Evolutionary conservation across 2,888 invertebrate genomes (phyloP).

Genomic region (Drosophila hawaiiensis): DNA sequence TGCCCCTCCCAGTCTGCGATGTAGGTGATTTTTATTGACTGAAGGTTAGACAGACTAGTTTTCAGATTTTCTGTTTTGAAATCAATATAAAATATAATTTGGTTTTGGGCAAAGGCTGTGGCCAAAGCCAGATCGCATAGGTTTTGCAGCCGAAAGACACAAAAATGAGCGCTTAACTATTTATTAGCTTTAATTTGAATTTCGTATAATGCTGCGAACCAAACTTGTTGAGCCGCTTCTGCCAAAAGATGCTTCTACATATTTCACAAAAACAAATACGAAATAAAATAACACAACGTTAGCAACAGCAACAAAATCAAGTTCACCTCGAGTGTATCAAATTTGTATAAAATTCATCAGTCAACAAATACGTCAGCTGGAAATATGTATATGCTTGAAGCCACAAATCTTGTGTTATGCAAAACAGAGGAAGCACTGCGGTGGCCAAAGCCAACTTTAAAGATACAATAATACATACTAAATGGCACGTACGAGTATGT

Average conservation of each 20-base stretch:
- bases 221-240: slow-evolving; percentile 70
- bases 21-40: slow-evolving; percentile 26
- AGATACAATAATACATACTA: slow-evolving; percentile 35
- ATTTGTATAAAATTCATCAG: slow-evolving; percentile 80
- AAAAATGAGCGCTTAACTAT: slow-evolving; percentile 66
- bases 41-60: slow-evolving; percentile 74
- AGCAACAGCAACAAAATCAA: slow-evolving; percentile 65
- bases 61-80: slow-evolving; percentile 48
- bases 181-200: slow-evolving; percentile 82
- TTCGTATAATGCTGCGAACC: slow-evolving; percentile 68
- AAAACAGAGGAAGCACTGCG: slow-evolving; percentile 72
- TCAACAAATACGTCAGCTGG: slow-evolving; percentile 73
- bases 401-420: slow-evolving; percentile 67
- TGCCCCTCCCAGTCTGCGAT: slow-evolving; percentile 33
- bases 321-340: slow-evolving; percentile 82
- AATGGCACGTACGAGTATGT: slow-evolving; percentile 26
- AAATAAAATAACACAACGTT: slow-evolving; percentile 37
- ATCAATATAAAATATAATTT: slow-evolving; percentile 52
- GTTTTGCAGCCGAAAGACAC: slow-evolving; percentile 31
- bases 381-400: slow-evolving; percentile 43
- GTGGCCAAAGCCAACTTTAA: slow-evolving; percentile 40
- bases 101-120: slow-evolving; percentile 51
- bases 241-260: slow-evolving; percentile 75
- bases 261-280: slow-evolving; percentile 46
- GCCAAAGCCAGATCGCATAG: slow-evolving; percentile 15